A percentile compares a stretch with the other conserved stretches of the same genome.
Conservation (phyloP, 2,888 invertebrate genomes). For the Seladonia tumulorum region DNA sequence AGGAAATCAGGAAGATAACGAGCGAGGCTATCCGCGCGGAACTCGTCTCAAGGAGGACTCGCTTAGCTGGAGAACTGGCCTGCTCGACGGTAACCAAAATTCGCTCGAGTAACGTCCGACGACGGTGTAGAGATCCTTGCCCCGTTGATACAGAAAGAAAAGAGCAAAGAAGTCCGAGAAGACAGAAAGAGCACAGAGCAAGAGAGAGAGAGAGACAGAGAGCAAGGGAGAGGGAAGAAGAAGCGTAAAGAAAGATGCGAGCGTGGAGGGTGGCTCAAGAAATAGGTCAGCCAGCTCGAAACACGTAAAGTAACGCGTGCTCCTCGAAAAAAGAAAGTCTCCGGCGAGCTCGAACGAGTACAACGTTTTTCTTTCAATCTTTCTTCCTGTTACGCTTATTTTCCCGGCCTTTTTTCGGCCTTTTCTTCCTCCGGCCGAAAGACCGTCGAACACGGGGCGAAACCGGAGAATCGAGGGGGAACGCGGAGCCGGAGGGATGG, state of each 20-base stretch:
- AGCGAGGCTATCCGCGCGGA: not conserved
- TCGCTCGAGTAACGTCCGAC: slow-evolving; percentile 6
- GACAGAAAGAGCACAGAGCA: not conserved
- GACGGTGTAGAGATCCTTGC: not conserved
- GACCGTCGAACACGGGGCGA: slow-evolving; percentile 10
- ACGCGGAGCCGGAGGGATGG: not conserved
- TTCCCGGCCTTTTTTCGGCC: not conserved
- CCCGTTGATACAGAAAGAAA: not conserved
- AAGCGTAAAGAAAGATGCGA: not conserved
- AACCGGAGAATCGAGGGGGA: not conserved
- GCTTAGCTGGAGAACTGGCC: not conserved
- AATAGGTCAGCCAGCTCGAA: slow-evolving; percentile 32
- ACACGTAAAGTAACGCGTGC: slow-evolving; percentile 4
- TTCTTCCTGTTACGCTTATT: not conserved
- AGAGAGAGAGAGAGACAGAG: not conserved
- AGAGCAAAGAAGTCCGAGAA: not conserved
- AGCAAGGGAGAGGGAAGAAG: not conserved
- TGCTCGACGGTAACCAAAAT: slow-evolving; percentile 12
- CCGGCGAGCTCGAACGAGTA: not conserved
- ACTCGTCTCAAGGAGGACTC: slow-evolving; percentile 1
- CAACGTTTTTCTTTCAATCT: not conserved
- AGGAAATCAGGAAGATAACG: not conserved
- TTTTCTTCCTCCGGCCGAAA: not conserved
- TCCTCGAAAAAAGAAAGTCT: not conserved
- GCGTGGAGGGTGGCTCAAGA: not conserved